Evolutionary conservation across 30 jellyfish, hydroid and myxozoan genomes (phyloP).

Genomic region (Catostylus mosaicus): DNA sequence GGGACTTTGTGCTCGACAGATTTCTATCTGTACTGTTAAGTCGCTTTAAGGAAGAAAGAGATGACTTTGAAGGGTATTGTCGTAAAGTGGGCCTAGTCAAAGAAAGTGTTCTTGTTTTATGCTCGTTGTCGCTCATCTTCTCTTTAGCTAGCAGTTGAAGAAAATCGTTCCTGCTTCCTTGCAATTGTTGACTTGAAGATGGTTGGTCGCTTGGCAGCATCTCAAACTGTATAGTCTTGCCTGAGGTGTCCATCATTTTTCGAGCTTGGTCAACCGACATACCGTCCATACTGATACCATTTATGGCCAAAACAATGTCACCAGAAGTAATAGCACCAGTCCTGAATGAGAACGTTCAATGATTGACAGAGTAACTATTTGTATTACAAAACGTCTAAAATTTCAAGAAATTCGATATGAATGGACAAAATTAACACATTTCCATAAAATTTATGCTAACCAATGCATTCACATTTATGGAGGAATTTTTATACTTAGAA

Average conservation of each 20-base stretch:
- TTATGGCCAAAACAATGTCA: conserved; percentile 72
- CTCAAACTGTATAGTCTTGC: conserved; percentile 47
- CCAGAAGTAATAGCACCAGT: conserved; percentile 71
- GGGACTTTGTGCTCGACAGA: conserved; percentile 20
- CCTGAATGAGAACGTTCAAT: conserved; percentile 8
- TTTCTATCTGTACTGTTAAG: conserved; percentile 45
- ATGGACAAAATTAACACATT: no score
- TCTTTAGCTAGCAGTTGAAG: conserved; percentile 48
- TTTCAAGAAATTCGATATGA: no score
- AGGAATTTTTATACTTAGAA: no score
- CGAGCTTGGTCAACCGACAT: conserved; percentile 77
- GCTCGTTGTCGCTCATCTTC: conserved; percentile 15
- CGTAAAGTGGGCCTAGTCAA: conserved; percentile 40
- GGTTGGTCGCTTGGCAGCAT: conserved; percentile 32
- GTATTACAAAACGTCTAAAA: no score
- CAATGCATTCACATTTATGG: no score
- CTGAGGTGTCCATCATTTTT: conserved; percentile 58
- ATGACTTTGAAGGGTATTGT: conserved; percentile 56
- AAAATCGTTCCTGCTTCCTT: conserved; percentile 45
- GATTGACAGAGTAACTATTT: no score
- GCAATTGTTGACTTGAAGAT: neutral
- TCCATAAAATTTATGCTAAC: no score
- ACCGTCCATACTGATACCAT: conserved; percentile 81
- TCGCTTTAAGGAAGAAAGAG: conserved; percentile 54
- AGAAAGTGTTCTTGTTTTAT: conserved; percentile 23